phyloP scores from a whole-genome alignment of 2,797 vertebrate species.

The Onychomys arenicola region DNA sequence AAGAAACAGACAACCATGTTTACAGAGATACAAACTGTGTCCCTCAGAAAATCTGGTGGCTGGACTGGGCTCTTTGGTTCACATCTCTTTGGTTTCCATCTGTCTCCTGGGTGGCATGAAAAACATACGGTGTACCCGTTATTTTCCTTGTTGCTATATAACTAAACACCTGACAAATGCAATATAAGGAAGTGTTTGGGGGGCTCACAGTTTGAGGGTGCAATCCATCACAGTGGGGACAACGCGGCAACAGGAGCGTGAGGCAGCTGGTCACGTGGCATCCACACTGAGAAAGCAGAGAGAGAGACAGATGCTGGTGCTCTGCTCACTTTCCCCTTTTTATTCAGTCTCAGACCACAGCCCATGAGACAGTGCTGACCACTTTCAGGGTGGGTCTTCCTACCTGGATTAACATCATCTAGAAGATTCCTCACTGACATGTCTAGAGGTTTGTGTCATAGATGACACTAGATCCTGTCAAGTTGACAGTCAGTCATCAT shows the following conservation, averaged over 20 bases:
- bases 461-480: not conserved
- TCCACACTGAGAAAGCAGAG: not conserved
- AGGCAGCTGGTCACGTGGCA: not conserved
- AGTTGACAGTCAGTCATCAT: not conserved
- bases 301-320: accelerated
- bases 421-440: not conserved
- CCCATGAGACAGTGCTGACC: not conserved
- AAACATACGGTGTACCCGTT: not conserved
- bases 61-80: not conserved
- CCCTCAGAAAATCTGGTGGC: not conserved
- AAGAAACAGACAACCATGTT: not conserved
- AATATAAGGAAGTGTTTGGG: not conserved
- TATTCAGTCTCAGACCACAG: too few species aligned
- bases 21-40: not conserved
- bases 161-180: not conserved
- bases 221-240: not conserved
- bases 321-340: not conserved
- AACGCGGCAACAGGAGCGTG: not conserved
- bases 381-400: not conserved
- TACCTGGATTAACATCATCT: not conserved
- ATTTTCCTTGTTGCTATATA: not conserved
- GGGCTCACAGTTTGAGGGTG: not conserved
- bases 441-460: not conserved
- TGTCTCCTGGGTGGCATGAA: not conserved
- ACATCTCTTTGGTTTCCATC: not conserved